A percentile compares a stretch with the other conserved stretches of the same genome.
These are phyloP conservation scores for Calephelis nemesis DNA, from an alignment of 1,140 invertebrate species.

Conservation along the genomic window DNA sequence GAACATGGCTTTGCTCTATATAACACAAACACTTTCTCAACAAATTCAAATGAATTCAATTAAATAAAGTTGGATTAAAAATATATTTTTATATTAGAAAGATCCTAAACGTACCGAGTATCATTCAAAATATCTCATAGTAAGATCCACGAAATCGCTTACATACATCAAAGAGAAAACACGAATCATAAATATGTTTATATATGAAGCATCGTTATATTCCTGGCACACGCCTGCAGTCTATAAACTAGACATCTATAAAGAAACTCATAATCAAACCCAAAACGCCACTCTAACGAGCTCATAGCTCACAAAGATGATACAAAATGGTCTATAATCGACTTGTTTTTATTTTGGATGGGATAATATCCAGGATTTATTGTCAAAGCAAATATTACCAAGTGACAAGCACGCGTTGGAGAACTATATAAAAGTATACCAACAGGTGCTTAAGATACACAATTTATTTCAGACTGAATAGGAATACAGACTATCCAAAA, in stretches of 20 bases:
- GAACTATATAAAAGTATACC: constrained; percentile 54
- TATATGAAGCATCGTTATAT: constrained; percentile 38
- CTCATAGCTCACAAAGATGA: constrained; percentile 69
- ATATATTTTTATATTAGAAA: neutral
- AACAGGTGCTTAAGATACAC: constrained; percentile 44
- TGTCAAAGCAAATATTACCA: constrained; percentile 66
- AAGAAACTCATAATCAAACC: constrained; percentile 63
- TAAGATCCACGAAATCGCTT: neutral
- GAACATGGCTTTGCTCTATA: too few relatives aligned
- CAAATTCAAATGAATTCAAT: too few relatives aligned
- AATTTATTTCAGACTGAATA: constrained; percentile 5
- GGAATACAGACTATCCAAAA: constrained; percentile 13
- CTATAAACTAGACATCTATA: constrained; percentile 57
- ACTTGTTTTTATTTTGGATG: constrained; percentile 70
- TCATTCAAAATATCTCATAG: neutral
- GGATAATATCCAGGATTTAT: constrained; percentile 69
- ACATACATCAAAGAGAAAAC: constrained; percentile 26
- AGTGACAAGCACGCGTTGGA: constrained; percentile 38
- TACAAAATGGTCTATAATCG: constrained; percentile 70
- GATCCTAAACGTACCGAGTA: neutral
- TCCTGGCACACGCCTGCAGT: constrained; percentile 52
- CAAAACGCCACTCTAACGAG: constrained; percentile 49
- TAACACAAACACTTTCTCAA: too few relatives aligned
- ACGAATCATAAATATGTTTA: constrained; percentile 58
- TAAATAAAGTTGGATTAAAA: neutral